Evolutionary conservation across 2,797 vertebrate genomes (phyloP), one percentile per base, ranked within the genome.

Genomic region (Sebastes kiyomatsui): DNA sequence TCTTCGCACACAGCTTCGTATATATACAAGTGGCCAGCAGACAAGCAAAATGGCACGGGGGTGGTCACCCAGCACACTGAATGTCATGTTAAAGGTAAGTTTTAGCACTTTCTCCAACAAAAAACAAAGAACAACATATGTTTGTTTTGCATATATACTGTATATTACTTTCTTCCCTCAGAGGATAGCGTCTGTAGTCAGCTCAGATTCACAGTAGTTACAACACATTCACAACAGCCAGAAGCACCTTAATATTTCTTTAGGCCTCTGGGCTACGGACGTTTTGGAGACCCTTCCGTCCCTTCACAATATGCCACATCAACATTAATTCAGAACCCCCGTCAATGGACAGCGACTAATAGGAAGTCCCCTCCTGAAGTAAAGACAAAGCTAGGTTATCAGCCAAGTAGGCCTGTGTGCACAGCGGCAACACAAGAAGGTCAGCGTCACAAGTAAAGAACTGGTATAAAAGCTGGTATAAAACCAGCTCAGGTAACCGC

Each of bases 1-100:
- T 98, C 97, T 0, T 97, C 97, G 1, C 97, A 98, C 94, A 97
- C 97, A 1, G 90, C 96, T 18, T 88, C 97, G 83, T 98, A 94
- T 55, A 88, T 98, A 62, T 98, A 98, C 66, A 95, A 97, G 87
- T 98, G 97, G 97, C 96, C 95, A 1, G 95, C 95, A 6, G 95
- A 97, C 90, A 98, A 98, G 84, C 93, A 96, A 67, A 98, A 98
- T 0, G 68, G 94, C 77, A 98, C 97, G 0, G 97, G 97, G 0
- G 92, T 98, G 65, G 96, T 98, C 84, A 97, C 95, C 58, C 97
- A 98, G 92, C 96, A 95, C 79, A 83, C 86, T 10, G 94, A 96
- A 81, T 98, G 97, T 55, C 90, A 96, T 3, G 96, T 94, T 2
- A 67, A 95, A 1, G 97, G 97, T 98, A 77, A 90, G 96, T 67